Conservation (phyloP, 2,113 vertebrate species). For the Lasiurus borealis region DNA sequence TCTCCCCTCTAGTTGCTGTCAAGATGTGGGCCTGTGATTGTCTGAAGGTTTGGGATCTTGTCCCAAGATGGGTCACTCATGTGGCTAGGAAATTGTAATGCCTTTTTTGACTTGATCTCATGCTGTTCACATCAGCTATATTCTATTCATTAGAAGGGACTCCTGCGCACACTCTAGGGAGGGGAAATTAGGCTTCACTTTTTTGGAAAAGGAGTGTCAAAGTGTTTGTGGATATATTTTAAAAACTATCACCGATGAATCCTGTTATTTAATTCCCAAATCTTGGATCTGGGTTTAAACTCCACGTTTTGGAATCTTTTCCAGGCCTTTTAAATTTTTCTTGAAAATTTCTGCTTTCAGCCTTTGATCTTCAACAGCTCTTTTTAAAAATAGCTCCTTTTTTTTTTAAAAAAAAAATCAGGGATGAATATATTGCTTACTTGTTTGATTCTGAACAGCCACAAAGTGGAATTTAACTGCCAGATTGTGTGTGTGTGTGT, state of each 20-base stretch:
- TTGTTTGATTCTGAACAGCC: neutral
- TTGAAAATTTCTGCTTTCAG: conserved; percentile 12
- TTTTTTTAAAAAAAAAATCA: neutral
- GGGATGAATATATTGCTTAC: neutral
- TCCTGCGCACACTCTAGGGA: neutral
- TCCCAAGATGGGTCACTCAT: neutral
- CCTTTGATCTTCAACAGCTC: neutral
- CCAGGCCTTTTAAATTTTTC: neutral
- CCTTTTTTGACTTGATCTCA: neutral
- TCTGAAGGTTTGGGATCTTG: neutral
- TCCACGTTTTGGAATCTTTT: neutral
- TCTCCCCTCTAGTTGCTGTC: neutral
- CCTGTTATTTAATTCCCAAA: conserved; percentile 15
- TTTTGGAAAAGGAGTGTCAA: neutral
- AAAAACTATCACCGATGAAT: neutral
- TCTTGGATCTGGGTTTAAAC: neutral
- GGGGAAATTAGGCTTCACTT: neutral
- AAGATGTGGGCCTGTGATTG: neutral
- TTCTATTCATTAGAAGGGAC: neutral
- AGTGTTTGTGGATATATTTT: neutral
- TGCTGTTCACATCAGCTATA: neutral
- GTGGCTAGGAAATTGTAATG: neutral
- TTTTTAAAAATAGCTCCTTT: too few species aligned
- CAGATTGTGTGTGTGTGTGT: neutral
- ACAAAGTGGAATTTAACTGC: neutral